phyloP scores from a whole-genome alignment of 2,113 vertebrate genomes.

The Pleuronectes platessa region DNA sequence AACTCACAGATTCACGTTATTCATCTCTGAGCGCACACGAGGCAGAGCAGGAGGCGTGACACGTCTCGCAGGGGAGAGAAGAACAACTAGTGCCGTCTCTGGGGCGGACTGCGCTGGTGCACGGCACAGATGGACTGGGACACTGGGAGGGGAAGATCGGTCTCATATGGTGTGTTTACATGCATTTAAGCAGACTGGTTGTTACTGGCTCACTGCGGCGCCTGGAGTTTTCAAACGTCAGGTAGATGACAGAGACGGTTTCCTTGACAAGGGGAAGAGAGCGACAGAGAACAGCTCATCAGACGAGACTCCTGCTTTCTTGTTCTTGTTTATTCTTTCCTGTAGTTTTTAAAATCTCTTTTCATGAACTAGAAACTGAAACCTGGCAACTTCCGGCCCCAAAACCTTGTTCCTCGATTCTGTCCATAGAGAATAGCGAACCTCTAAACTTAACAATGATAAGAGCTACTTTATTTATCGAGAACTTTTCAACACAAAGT shows the following conservation, averaged over 20 bases:
- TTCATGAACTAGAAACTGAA: no score
- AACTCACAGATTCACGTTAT: background rate
- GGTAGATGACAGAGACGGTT: background rate
- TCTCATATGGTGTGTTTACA: slow-evolving; percentile 22
- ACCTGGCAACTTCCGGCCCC: no score
- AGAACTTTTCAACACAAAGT: no score
- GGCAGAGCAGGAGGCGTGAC: slow-evolving; percentile 42
- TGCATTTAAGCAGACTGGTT: background rate
- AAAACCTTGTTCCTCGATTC: no score
- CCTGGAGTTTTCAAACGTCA: background rate
- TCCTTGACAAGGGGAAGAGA: no score
- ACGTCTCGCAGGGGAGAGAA: slow-evolving; percentile 14
- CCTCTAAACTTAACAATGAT: no score
- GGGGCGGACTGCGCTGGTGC: slow-evolving; percentile 23
- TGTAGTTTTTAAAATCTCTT: no score
- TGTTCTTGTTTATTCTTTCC: no score
- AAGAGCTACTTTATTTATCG: no score
- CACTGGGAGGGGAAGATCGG: background rate
- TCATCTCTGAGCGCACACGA: slow-evolving; percentile 30
- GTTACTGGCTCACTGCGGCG: background rate
- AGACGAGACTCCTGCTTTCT: no score
- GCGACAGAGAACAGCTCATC: no score
- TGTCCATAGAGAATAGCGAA: no score
- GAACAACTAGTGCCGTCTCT: slow-evolving; percentile 4
- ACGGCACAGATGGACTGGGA: slow-evolving; percentile 34